Evolutionary conservation across 2,888 invertebrate species (phyloP), one percentile per base, ranked within the genome.

Genomic region (Listrodromus nycthemerus): DNA sequence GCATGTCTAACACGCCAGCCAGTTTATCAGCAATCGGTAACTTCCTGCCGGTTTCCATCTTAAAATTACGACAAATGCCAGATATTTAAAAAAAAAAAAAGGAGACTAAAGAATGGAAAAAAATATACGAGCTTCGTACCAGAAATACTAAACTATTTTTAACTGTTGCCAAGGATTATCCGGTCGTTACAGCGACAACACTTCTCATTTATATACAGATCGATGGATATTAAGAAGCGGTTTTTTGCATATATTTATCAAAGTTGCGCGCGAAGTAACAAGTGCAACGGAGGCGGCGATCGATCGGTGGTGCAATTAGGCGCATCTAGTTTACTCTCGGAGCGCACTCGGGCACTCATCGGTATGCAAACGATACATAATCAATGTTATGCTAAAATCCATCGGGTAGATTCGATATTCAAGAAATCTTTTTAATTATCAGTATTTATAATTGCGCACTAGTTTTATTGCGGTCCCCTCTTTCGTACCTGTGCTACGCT

Each of bases 321-420:
- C 87, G 82, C 87, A 88, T 89, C 89, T 87, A 86, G 85, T 19
- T 63, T 80, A 33, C 24, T 55, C 21, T 55, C 13, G 10, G 2
- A 21, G 55, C 0, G 52, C 19, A 21, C 77, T 77, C 71, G 63
- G n/a, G 16, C 16, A 33, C 70, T 19, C 1, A 21, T 55, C 55
- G 55, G 6, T 10, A 21, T 55, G 55, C 55, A 55, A 73, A 76
- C 85, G 85, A 90, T 90, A 90, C 89, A 90, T 91, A 92, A 91
- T 91, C 90, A 92, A 92, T 91, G 27, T 89, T 91, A 91, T 90
- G 90, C 80, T 89, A 90, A 92, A 88, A 86, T 85, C 82, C 21
- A 24, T 55, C 21, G 24, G 55, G 21, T 10, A 55, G 52, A 24
- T 55, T 80, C 73, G 61, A 61, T 61, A 61, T 61, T 61, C 41